Evolutionary conservation across 2,113 vertebrate species (phyloP).

Genomic region (Sprattus sprattus): DNA sequence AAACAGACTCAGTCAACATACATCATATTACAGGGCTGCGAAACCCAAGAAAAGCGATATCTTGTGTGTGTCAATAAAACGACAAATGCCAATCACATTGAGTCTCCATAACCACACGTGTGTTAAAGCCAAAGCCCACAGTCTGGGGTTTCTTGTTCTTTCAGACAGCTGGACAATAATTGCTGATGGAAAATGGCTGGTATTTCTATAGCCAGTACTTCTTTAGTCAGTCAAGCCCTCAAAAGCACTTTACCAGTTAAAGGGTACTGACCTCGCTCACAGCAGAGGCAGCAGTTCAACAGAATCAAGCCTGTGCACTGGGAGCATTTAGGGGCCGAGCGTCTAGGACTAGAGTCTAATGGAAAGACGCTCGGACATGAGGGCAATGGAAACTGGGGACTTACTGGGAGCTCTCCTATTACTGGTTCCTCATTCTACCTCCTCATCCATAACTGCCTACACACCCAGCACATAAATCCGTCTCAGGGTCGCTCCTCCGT

Average conservation of each 20-base stretch:
- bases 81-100: neutral
- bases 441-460: neutral
- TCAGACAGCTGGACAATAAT: neutral
- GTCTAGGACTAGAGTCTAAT: neutral
- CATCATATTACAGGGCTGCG: neutral
- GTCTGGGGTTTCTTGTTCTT: neutral
- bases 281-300: neutral
- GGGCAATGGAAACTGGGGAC: neutral
- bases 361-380: neutral
- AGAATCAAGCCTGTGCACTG: neutral
- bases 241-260: conserved; percentile 1
- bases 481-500: conserved; percentile 7
- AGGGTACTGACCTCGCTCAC: neutral
- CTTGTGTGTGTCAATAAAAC: conserved; percentile 13
- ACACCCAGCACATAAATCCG: neutral
- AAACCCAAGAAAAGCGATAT: neutral
- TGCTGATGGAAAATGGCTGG: conserved; percentile 12
- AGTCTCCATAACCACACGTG: neutral
- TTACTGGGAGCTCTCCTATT: neutral
- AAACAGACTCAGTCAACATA: neutral
- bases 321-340: neutral
- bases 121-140: neutral
- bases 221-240: neutral
- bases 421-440: neutral
- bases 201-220: neutral